These are phyloP conservation scores for Patella caerulea DNA, from an alignment of 2,888 invertebrate species.

Conservation along the genomic window DNA sequence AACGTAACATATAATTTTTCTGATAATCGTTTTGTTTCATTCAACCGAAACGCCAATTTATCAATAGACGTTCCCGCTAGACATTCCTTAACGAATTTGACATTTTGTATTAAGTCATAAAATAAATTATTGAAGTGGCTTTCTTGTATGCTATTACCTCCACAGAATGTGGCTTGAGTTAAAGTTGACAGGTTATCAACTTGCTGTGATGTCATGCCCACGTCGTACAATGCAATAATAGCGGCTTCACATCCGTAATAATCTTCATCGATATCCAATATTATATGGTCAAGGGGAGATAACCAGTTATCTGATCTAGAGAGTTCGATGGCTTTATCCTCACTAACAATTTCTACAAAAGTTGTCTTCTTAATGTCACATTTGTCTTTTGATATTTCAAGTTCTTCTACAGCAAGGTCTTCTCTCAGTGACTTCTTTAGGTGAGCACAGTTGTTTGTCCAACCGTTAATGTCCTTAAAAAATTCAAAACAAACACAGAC, in stretches of 20 bases:
- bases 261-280: conserved; percentile 61
- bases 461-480: background rate
- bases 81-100: background rate
- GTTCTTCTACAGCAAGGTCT: background rate
- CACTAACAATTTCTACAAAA: conserved; percentile 16
- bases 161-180: conserved; percentile 46
- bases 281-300: conserved; percentile 30
- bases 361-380: background rate
- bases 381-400: background rate
- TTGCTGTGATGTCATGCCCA: conserved; percentile 33
- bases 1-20: background rate
- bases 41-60: background rate
- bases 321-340: conserved; percentile 23
- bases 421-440: background rate
- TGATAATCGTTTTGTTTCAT: background rate
- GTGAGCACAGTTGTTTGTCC: background rate
- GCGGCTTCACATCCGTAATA: conserved; percentile 55
- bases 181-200: conserved; percentile 36
- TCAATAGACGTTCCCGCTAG: background rate
- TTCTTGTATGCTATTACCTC: conserved; percentile 41
- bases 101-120: conserved; percentile 17
- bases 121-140: conserved; percentile 37
- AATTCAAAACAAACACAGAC: background rate
- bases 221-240: conserved; percentile 41
- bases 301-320: conserved; percentile 22